These are phyloP conservation scores for Lagenorhynchus albirostris DNA, from an alignment of 2,113 vertebrate species.

Conservation along the genomic window DNA sequence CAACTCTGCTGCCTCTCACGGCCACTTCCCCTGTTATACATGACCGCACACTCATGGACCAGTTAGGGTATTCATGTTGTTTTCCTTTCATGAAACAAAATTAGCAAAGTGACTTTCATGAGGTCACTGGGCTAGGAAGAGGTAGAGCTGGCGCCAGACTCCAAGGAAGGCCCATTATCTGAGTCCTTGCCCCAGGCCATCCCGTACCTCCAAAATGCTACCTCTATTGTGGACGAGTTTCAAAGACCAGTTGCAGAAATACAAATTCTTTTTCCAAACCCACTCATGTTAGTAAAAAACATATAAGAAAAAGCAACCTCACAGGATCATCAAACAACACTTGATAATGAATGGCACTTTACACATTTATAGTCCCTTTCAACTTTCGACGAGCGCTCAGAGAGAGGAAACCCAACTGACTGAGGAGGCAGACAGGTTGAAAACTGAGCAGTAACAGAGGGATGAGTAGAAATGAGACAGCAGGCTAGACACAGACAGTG, in stretches of 20 bases:
- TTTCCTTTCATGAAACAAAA: background rate
- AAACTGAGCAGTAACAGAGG: background rate
- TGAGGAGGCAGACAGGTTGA: background rate
- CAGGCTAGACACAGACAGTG: background rate
- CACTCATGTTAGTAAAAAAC: background rate
- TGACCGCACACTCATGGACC: background rate
- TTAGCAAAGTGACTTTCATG: background rate
- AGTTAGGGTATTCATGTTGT: background rate
- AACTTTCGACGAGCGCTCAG: background rate
- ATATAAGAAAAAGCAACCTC: background rate
- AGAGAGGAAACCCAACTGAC: background rate
- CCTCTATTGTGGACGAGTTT: background rate
- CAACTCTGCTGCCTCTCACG: background rate
- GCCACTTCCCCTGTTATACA: background rate
- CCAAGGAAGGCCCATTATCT: background rate
- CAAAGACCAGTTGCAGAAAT: background rate
- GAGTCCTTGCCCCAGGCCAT: background rate
- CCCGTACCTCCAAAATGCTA: too few relatives aligned
- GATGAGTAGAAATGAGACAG: background rate
- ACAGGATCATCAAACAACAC: background rate
- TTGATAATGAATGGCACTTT: background rate
- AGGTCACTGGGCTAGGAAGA: background rate
- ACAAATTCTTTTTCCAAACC: background rate
- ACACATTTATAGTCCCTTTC: background rate
- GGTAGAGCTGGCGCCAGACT: background rate